phyloP scores from a whole-genome alignment of 2,797 vertebrate genomes.

The Sardinella longiceps region DNA sequence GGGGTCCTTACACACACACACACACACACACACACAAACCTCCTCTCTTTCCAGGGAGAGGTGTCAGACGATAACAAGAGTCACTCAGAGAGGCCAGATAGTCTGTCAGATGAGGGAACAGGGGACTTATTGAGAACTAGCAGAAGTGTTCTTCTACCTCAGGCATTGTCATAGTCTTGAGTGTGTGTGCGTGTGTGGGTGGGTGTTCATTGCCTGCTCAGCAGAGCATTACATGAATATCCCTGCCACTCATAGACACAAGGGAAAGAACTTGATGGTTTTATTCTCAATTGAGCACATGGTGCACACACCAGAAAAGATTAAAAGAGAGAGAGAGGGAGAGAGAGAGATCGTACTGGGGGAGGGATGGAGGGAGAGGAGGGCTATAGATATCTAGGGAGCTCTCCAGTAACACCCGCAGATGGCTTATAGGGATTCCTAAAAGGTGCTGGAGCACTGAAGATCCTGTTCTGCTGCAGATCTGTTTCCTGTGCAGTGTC shows the following conservation, averaged over 20 bases:
- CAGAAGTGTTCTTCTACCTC: conserved; percentile 36
- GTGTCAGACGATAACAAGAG: conserved; percentile 48
- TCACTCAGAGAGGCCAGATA: conserved; percentile 19
- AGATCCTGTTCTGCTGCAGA: not conserved
- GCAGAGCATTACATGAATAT: conserved; percentile 38
- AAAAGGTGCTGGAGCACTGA: not conserved
- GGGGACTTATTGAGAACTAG: conserved; percentile 10
- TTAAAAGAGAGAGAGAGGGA: not conserved
- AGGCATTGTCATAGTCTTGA: conserved; percentile 29
- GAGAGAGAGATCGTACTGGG: not conserved
- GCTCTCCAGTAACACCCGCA: not conserved
- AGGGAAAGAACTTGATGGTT: not conserved
- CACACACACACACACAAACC: not conserved
- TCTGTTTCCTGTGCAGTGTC: not conserved
- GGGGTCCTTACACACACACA: conserved; percentile 53
- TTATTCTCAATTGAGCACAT: not conserved
- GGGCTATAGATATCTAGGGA: not conserved
- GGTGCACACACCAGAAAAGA: not conserved
- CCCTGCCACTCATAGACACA: not conserved
- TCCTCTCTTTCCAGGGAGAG: conserved; percentile 33
- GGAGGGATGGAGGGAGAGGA: not conserved
- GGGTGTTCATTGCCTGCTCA: conserved; percentile 40
- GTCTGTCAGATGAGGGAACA: conserved; percentile 16
- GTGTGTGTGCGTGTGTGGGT: conserved; percentile 39
- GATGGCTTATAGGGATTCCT: not conserved